Evolutionary conservation across 2,888 invertebrate species (phyloP), one percentile per base, ranked within the genome.

Genomic region (Oeneis ivallda): DNA sequence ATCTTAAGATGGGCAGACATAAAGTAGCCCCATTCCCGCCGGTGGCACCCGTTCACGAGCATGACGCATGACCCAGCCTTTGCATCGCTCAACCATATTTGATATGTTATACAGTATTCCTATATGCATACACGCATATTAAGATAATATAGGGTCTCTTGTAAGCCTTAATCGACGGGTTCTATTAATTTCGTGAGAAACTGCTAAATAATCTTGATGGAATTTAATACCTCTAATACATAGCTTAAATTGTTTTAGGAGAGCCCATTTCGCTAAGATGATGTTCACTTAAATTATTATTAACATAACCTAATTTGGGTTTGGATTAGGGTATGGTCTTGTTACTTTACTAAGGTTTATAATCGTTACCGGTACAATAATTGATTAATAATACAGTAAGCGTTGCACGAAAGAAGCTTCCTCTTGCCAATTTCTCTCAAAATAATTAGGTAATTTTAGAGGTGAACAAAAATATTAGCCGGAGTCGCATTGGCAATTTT

Each of bases 201-300:
- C 39, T 60, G 39, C 50, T 19, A 39, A 50, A 26, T 61, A 61
- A 61, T 61, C 61, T 41, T 61, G 41, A 41, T 61, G 52, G 52
- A 52, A 50, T 41, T 61, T 60, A 50, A 60, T 60, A 37, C 49
- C 19, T 50, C 39, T 61, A 61, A 61, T 61, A 41, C 52, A 41
- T 37, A 60, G 49, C 49, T 49, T 60, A 19, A 17, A 60, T 49
- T 60, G 49, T 49, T 60, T 50, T 49, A 49, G 49, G 59, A 59
- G 17, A 47, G 17, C 26, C 32, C 37, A 17, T 47, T 47, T 49
- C 34, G 37, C 17, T 34, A 37, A 34, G 17, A 49, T 34, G 11
- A 49, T 37, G 59, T 15, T 49, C 49, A 45, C 34, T 54, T 54
- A 54, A 37, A 39, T 41, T 41, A 45, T 53, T 56, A 57, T 45